Evolutionary conservation across 1,140 invertebrate genomes (phyloP).

Genomic region (Zaprionus africanus): DNA sequence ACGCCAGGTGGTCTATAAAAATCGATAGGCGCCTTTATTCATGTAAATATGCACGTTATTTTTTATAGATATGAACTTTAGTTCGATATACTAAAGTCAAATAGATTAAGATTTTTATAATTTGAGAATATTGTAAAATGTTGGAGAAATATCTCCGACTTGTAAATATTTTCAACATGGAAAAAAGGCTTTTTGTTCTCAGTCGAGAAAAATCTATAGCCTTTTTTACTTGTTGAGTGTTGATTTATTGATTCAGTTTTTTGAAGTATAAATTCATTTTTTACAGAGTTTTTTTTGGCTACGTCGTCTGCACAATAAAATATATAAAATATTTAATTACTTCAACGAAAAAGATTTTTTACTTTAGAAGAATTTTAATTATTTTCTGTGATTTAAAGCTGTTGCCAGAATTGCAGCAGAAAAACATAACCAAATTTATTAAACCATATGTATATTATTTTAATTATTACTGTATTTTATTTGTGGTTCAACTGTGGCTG

Average conservation of each 20-base stretch:
- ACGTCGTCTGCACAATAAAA: not conserved
- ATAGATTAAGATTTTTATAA: not conserved
- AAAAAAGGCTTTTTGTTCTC: not conserved
- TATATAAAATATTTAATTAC: no score
- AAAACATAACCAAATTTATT: not conserved
- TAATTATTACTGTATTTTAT: not conserved
- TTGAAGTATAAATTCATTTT: not conserved
- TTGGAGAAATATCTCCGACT: no score
- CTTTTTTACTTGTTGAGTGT: not conserved
- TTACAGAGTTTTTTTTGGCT: not conserved
- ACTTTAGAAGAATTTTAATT: not conserved
- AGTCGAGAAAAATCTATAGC: not conserved
- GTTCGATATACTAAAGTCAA: not conserved
- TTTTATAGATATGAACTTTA: not conserved
- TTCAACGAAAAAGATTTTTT: not conserved
- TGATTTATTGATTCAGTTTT: not conserved
- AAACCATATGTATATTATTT: not conserved
- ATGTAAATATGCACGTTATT: not conserved
- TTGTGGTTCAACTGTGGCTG: not conserved
- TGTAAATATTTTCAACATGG: no score
- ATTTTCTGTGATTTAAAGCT: not conserved
- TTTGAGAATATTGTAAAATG: no score
- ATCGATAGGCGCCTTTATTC: not conserved
- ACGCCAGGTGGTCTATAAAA: not conserved
- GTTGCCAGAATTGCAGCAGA: not conserved